phyloP scores from a whole-genome alignment of 2,113 vertebrate genomes.

The Gambusia affinis region DNA sequence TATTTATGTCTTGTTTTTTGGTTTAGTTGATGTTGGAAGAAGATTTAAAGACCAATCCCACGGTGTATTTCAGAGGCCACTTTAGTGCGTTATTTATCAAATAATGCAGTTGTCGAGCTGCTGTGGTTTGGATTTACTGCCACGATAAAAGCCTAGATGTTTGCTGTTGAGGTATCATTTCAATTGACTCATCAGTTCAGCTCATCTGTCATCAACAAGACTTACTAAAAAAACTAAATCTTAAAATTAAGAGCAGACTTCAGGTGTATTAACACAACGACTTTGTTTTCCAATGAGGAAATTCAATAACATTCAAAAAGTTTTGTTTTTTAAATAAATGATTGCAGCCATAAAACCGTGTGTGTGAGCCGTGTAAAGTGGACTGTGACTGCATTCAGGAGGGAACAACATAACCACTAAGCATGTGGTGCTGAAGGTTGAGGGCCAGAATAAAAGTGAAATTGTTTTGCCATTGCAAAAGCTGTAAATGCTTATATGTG shows the following conservation, averaged over 20 bases:
- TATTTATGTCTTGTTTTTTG: slow-evolving; percentile 73
- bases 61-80: slow-evolving; percentile 56
- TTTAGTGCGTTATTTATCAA: slow-evolving; percentile 61
- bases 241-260: background rate
- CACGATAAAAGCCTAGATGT: slow-evolving; percentile 36
- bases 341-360: background rate
- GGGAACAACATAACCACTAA: slow-evolving; percentile 5
- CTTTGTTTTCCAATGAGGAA: background rate
- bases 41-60: slow-evolving; percentile 61
- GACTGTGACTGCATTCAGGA: background rate
- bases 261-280: background rate
- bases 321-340: slow-evolving; percentile 11
- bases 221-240: background rate
- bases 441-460: slow-evolving; percentile 17
- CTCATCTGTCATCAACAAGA: background rate
- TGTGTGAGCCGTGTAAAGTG: background rate
- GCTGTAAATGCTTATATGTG: slow-evolving; percentile 35
- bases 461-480: slow-evolving; percentile 38
- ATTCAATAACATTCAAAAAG: background rate
- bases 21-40: slow-evolving; percentile 44
- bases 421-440: slow-evolving; percentile 16
- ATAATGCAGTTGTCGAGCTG: slow-evolving; percentile 54
- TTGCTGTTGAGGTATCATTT: slow-evolving; percentile 19
- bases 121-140: slow-evolving; percentile 30
- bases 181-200: slow-evolving; percentile 8